Percentiles rank a stretch among this genome's conserved stretches.
phyloP scores from a whole-genome alignment of 1,140 invertebrate genomes.

The Drosophila truncata region DNA sequence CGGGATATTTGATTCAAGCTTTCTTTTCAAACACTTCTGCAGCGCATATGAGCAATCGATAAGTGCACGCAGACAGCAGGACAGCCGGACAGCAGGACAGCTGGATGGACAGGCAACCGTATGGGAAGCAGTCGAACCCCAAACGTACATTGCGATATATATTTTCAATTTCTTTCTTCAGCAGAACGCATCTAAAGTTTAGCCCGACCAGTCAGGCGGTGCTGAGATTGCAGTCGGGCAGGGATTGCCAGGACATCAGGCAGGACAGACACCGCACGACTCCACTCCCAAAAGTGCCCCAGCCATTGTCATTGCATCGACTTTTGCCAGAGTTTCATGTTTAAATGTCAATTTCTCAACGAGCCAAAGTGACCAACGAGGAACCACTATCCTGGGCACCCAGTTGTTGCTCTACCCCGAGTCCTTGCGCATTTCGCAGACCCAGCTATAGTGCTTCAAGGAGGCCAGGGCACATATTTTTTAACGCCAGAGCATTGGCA shows the following conservation, averaged over 20 bases:
- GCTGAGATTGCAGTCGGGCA: slow-evolving; percentile 75
- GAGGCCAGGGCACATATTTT: slow-evolving; percentile 54
- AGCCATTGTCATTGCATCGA: slow-evolving; percentile 70
- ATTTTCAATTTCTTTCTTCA: slow-evolving; percentile 80
- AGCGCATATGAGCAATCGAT: slow-evolving; percentile 76
- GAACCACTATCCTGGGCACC: slow-evolving; percentile 36
- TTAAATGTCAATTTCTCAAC: slow-evolving; percentile 83
- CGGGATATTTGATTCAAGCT: slow-evolving; percentile 73
- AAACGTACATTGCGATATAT: slow-evolving; percentile 51
- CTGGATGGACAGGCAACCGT: slow-evolving; percentile 79
- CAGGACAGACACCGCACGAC: background rate
- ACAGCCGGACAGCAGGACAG: slow-evolving; percentile 49
- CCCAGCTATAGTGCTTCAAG: slow-evolving; percentile 53
- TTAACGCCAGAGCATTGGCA: slow-evolving; percentile 34
- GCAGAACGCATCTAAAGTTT: slow-evolving; percentile 75
- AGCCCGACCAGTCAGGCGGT: slow-evolving; percentile 60
- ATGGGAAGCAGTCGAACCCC: slow-evolving; percentile 65
- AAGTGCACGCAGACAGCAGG: slow-evolving; percentile 61
- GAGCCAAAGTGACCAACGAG: slow-evolving; percentile 74
- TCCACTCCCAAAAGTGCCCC: slow-evolving; percentile 64
- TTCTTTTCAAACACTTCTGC: slow-evolving; percentile 62
- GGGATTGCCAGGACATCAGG: slow-evolving; percentile 49
- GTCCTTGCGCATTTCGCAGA: slow-evolving; percentile 60
- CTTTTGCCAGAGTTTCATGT: slow-evolving; percentile 79
- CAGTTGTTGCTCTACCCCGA: slow-evolving; percentile 18